Evolutionary conservation across 1,140 invertebrate genomes (phyloP), one percentile per base, ranked within the genome.

Genomic region (Eupeodes corollae): DNA sequence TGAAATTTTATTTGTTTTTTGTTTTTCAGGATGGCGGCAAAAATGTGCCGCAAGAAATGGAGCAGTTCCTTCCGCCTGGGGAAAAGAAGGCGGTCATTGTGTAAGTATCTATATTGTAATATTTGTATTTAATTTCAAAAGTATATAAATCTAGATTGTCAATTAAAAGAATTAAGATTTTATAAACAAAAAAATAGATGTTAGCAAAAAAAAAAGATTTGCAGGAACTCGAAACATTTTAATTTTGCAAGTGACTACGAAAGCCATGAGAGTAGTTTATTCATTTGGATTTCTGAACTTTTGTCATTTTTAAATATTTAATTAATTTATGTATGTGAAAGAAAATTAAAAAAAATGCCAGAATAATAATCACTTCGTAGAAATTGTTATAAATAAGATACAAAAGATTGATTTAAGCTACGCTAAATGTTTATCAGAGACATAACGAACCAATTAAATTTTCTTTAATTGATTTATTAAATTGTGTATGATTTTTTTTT

Each of bases 21-120:
- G 40, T 18, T 14, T 47, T 43, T 39, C 47, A 65, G 57, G 63
- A 66, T 38, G 56, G 57, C 46, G 50, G 52, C 41, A 63, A 63
- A 46, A 53, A 54, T 60, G 59, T 58, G 35, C 54, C 64, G 40
- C 69, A 70, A 55, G 79, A 82, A 63, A 66, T 81, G 67, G 78
- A 82, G 51, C 79, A 77, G 44, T 82, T 82, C 52, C 59, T 82
- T 26, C 79, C 79, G 31, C 32, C 53, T 26, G 53, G 54, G 42
- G 42, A 55, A 44, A 56, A 50, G 26, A 66, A 57, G 21, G 21
- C 21, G 21, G 21, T 26, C 21, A 26, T 26, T 26, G 21, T 26
- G 63, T 66, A 40, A 62, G 63, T 66, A 33, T 10, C 14, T 43
- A n/a, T n/a, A n/a, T n/a, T n/a, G n/a, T n/a, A n/a, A n/a, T n/a